Percentiles rank a stretch among this genome's conserved stretches.
These are phyloP conservation scores for Helarctos malayanus DNA, from an alignment of 2,797 vertebrate species.

Conservation along the genomic window DNA sequence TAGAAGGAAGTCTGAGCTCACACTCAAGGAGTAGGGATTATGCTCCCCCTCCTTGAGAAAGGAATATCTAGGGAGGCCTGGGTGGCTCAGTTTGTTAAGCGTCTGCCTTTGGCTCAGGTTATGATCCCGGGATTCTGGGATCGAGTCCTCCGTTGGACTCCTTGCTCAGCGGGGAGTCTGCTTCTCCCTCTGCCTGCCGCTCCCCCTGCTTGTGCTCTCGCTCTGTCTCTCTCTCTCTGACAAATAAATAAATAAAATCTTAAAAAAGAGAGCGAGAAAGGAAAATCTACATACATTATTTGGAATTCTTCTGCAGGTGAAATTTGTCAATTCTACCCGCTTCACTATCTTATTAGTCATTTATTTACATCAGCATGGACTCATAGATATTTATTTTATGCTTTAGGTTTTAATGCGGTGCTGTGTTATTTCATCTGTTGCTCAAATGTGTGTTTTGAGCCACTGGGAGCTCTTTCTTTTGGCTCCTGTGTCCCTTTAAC, in stretches of 20 bases:
- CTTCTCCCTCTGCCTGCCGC: too few species aligned
- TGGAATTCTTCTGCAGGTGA: background rate
- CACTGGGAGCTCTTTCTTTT: slow-evolving; percentile 5
- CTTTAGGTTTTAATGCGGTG: background rate
- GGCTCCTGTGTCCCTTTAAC: background rate
- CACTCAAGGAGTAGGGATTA: background rate
- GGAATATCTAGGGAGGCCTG: background rate
- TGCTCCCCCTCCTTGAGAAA: background rate
- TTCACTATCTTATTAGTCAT: background rate
- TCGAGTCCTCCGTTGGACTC: too few species aligned
- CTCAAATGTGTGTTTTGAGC: background rate
- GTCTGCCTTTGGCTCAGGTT: too few species aligned
- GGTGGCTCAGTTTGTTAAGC: too few species aligned
- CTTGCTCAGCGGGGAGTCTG: too few species aligned
- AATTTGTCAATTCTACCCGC: background rate
- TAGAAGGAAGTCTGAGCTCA: background rate
- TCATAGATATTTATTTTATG: background rate
- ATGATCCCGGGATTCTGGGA: too few species aligned
- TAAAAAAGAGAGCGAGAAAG: background rate
- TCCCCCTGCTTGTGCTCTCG: too few species aligned
- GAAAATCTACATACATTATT: background rate
- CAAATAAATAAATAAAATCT: too few species aligned
- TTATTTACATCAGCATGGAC: background rate
- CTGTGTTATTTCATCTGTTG: background rate
- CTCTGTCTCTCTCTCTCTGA: too few species aligned